A percentile compares a stretch with the other conserved stretches of the same genome.
Conservation (phyloP, 2,113 vertebrate genomes). For the Sula dactylatra region DNA sequence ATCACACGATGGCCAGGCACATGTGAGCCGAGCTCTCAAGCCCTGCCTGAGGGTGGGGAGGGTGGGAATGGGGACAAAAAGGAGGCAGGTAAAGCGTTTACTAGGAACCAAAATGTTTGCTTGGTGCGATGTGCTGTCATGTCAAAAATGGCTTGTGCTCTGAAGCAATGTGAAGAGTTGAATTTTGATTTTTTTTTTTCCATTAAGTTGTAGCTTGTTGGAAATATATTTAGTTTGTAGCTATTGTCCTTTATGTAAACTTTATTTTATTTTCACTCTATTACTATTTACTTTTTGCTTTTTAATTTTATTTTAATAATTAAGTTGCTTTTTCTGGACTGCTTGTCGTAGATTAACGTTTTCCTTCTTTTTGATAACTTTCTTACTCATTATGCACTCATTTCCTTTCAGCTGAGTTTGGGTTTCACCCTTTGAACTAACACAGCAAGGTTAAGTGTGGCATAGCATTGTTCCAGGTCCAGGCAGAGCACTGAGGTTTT, state of each 20-base stretch:
- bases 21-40: background rate
- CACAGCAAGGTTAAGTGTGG: background rate
- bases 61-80: background rate
- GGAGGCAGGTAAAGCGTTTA: background rate
- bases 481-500: background rate
- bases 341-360: background rate
- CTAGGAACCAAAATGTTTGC: background rate
- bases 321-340: background rate
- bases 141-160: background rate
- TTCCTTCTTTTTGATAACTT: background rate
- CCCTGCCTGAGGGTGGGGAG: background rate
- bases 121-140: fast-evolving
- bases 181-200: background rate
- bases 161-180: background rate
- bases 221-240: background rate
- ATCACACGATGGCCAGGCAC: fast-evolving
- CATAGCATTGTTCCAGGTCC: background rate
- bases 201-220: background rate
- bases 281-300: background rate
- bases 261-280: background rate
- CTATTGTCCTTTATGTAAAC: background rate
- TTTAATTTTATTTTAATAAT: background rate
- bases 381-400: background rate
- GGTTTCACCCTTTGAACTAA: background rate
- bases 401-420: background rate